Conservation (phyloP, 2,113 vertebrate genomes). For the Myrmecobius fasciatus region DNA sequence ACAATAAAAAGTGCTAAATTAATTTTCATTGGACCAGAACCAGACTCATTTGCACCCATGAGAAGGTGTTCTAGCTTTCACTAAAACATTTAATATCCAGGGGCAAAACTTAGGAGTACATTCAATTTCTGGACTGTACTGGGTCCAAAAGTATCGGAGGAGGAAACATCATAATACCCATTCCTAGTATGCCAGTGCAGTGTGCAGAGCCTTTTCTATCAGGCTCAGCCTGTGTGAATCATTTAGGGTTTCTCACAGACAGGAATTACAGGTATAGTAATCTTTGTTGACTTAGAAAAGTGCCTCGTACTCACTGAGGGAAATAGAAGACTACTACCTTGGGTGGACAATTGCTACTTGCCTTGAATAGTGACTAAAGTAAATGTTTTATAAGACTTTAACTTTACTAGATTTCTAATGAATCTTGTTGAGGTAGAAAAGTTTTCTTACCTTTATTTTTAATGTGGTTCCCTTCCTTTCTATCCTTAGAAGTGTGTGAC, state of each 20-base stretch:
- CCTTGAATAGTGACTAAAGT: not conserved
- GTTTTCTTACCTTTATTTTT: constrained; percentile 23
- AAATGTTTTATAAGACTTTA: constrained; percentile 22
- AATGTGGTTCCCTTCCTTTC: not conserved
- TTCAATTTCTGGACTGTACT: not conserved
- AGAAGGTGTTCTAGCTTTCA: not conserved
- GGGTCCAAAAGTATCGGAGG: not conserved
- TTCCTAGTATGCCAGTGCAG: not conserved
- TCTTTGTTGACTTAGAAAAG: constrained; percentile 43
- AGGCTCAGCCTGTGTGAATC: constrained; percentile 43
- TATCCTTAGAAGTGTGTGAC: not conserved
- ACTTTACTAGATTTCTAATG: constrained; percentile 29
- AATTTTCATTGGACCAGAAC: not conserved
- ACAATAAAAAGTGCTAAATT: not conserved
- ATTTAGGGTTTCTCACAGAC: constrained; percentile 45
- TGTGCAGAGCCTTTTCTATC: constrained; percentile 10
- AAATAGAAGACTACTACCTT: not conserved
- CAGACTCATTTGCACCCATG: not conserved
- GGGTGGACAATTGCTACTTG: not conserved
- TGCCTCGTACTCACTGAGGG: not conserved
- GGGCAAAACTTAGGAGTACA: not conserved
- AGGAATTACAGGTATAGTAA: constrained; percentile 40
- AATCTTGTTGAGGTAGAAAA: constrained; percentile 18
- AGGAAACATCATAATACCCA: not conserved
- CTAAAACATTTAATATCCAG: not conserved